Conservation (phyloP, 2,797 vertebrate species). For the Chloroceryle inda region DNA sequence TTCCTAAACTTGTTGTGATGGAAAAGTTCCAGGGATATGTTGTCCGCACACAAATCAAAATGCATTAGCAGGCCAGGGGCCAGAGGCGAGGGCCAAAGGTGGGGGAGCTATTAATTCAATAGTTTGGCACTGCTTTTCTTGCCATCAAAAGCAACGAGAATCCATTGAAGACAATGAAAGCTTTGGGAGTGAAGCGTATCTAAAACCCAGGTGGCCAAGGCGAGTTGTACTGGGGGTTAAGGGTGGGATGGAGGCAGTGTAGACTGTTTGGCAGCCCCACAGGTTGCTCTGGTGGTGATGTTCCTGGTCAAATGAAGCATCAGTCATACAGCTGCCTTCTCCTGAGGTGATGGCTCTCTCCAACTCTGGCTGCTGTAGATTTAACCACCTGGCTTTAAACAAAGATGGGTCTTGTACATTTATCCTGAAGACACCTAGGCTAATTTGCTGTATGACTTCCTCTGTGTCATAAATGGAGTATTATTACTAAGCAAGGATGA, state of each 20-base stretch:
- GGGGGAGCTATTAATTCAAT: background rate
- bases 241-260: background rate
- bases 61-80: conserved; percentile 42
- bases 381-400: background rate
- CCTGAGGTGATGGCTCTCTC: background rate
- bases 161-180: conserved; percentile 2
- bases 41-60: conserved; percentile 60
- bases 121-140: background rate
- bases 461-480: background rate
- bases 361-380: background rate
- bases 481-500: background rate
- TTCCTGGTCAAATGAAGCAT: background rate
- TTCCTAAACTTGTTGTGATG: conserved; percentile 65
- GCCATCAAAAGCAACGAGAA: background rate
- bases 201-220: background rate
- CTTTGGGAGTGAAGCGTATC: background rate
- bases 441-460: background rate
- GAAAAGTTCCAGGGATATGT: conserved; percentile 69
- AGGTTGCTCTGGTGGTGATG: background rate
- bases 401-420: background rate
- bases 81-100: background rate
- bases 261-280: background rate
- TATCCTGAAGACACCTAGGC: background rate
- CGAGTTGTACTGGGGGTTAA: rapidly evolving
- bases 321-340: background rate